These are phyloP conservation scores for Papilio elwesi DNA, from an alignment of 2,888 invertebrate species.

Conservation along the genomic window DNA sequence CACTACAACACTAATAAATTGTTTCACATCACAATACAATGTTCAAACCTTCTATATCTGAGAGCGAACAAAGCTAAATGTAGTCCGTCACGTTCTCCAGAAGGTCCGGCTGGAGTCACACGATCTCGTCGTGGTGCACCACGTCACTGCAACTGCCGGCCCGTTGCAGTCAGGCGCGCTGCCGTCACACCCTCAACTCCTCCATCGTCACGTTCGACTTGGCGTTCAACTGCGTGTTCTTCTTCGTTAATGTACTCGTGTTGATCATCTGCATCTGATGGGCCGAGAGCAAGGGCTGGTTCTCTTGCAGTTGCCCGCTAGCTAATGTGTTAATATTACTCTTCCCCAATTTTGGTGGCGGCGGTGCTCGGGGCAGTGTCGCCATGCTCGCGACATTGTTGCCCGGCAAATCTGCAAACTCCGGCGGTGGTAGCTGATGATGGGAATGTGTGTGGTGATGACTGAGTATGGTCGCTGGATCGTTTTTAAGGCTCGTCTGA, in stretches of 20 bases:
- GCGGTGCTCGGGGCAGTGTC: conserved; percentile 89
- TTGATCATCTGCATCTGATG: conserved; percentile 92
- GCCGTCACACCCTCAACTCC: conserved; percentile 93
- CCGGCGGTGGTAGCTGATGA: conserved; percentile 92
- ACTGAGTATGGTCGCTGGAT: conserved; percentile 88
- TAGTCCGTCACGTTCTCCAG: conserved; percentile 78
- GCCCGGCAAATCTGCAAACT: conserved; percentile 91
- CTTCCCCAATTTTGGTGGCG: conserved; percentile 89
- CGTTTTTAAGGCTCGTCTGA: conserved; percentile 85
- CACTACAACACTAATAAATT: conserved; percentile 28
- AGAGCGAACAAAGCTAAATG: conserved; percentile 56
- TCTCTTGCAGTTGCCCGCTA: conserved; percentile 86
- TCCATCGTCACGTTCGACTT: conserved; percentile 88
- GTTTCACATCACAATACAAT: conserved; percentile 23
- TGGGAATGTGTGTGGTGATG: conserved; percentile 91
- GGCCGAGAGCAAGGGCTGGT: conserved; percentile 88
- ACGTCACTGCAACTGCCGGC: conserved; percentile 83
- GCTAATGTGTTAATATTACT: conserved; percentile 83
- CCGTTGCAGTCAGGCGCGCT: conserved; percentile 83
- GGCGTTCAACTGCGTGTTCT: conserved; percentile 87
- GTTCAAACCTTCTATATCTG: conserved; percentile 41
- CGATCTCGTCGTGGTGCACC: conserved; percentile 79
- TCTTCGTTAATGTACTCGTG: conserved; percentile 90
- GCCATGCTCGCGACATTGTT: conserved; percentile 85
- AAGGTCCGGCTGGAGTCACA: conserved; percentile 83